These are phyloP conservation scores for Apocrypta bakeri DNA, from an alignment of 1,140 invertebrate species.

Conservation along the genomic window DNA sequence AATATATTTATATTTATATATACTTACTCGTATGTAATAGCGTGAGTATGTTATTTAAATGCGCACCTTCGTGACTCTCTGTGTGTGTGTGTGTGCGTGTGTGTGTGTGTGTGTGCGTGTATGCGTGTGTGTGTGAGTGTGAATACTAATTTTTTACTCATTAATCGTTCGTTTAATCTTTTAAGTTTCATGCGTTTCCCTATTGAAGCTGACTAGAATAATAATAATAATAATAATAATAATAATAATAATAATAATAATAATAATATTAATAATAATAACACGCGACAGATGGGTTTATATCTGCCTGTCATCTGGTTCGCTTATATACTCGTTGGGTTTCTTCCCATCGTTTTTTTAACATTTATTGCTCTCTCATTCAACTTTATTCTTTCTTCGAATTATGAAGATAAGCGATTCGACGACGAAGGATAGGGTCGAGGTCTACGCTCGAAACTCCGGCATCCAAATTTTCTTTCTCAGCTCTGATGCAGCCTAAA, in stretches of 20 bases:
- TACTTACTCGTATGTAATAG: background rate
- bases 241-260: too few relatives aligned
- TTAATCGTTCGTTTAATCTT: slow-evolving; percentile 31
- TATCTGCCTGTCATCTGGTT: slow-evolving; percentile 16
- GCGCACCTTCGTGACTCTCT: background rate
- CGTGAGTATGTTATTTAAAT: slow-evolving; percentile 20
- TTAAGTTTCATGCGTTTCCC: slow-evolving; percentile 44
- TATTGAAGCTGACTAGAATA: slow-evolving; percentile 53
- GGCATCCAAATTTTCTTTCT: background rate
- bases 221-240: too few relatives aligned
- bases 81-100: too few relatives aligned
- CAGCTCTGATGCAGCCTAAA: background rate
- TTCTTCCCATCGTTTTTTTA: background rate
- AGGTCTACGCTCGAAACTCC: background rate
- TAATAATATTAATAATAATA: too few relatives aligned
- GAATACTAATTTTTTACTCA: slow-evolving; percentile 39
- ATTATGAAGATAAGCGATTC: background rate
- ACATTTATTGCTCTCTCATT: slow-evolving; percentile 40
- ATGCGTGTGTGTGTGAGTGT: too few relatives aligned
- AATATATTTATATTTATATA: slow-evolving; percentile 21
- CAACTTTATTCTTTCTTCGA: background rate
- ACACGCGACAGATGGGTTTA: slow-evolving; percentile 22
- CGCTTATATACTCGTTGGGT: slow-evolving; percentile 42
- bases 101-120: too few relatives aligned
- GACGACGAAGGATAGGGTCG: background rate